Conservation (phyloP, 1,140 invertebrate species). For the Piezodorus guildinii region DNA sequence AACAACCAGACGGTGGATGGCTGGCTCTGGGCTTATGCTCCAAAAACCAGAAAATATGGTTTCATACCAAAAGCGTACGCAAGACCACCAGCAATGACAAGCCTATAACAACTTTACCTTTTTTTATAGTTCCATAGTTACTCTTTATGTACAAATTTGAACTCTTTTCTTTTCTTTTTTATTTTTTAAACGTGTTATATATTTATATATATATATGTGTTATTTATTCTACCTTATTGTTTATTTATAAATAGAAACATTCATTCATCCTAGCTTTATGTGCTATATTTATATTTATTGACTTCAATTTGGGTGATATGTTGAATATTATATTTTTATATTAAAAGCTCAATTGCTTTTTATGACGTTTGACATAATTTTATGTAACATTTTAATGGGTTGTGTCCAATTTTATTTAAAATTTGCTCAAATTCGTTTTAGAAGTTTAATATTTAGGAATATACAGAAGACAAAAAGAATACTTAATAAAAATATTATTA, state of each 20-base stretch:
- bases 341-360: not conserved
- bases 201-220: too few relatives aligned
- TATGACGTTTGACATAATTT: not conserved
- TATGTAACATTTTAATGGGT: too few relatives aligned
- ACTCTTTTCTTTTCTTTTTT: not conserved
- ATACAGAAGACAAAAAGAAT: too few relatives aligned
- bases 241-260: constrained; percentile 3
- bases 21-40: constrained; percentile 90
- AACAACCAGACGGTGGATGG: constrained; percentile 87
- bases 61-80: constrained; percentile 92
- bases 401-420: too few relatives aligned
- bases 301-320: not conserved
- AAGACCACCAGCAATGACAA: constrained; percentile 82
- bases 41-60: constrained; percentile 82
- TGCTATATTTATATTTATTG: not conserved
- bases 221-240: constrained; percentile 3
- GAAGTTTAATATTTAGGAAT: too few relatives aligned
- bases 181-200: too few relatives aligned
- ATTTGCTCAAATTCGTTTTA: too few relatives aligned
- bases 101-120: constrained; percentile 43
- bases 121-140: constrained; percentile 9
- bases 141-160: constrained; percentile 14
- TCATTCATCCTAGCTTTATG: not conserved
- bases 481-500: too few relatives aligned
- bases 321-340: constrained; percentile 1